These are phyloP conservation scores for Drosophila ficusphila DNA, from an alignment of 1,140 invertebrate genomes.

Conservation along the genomic window DNA sequence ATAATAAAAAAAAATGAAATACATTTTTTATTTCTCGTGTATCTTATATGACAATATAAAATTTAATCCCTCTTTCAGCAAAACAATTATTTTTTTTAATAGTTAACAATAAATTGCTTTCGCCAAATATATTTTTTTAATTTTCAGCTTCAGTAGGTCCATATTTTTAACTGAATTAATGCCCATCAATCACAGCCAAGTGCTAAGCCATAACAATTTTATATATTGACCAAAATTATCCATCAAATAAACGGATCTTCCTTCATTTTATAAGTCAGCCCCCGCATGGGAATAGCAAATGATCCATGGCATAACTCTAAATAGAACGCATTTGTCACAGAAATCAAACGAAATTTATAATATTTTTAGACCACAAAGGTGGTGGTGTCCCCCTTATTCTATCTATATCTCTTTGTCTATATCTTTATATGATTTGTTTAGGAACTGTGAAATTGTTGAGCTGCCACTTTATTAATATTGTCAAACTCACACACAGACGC, in stretches of 20 bases:
- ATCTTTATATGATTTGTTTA: conserved; percentile 60
- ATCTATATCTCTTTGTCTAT: conserved; percentile 14
- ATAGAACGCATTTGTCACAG: conserved; percentile 74
- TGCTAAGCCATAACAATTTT: background rate
- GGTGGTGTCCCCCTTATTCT: background rate
- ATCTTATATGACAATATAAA: no score
- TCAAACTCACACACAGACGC: conserved; percentile 10
- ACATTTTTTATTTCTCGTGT: no score
- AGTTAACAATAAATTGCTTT: background rate
- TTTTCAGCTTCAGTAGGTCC: conserved; percentile 8
- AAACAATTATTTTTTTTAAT: background rate
- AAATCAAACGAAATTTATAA: conserved; percentile 66
- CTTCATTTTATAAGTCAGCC: conserved; percentile 31
- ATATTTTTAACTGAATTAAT: background rate
- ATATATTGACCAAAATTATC: conserved; percentile 36
- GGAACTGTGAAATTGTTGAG: conserved; percentile 79
- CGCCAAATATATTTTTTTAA: background rate
- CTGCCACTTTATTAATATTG: conserved; percentile 80
- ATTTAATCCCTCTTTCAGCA: no score
- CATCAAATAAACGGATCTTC: conserved; percentile 35
- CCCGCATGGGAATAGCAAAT: conserved; percentile 44
- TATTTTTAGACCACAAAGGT: conserved; percentile 53
- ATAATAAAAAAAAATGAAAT: no score
- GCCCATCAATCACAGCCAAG: conserved; percentile 23
- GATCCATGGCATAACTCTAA: conserved; percentile 74